These are phyloP conservation scores for Pachydiplax longipennis DNA, from an alignment of 2,888 invertebrate species.

Conservation along the genomic window DNA sequence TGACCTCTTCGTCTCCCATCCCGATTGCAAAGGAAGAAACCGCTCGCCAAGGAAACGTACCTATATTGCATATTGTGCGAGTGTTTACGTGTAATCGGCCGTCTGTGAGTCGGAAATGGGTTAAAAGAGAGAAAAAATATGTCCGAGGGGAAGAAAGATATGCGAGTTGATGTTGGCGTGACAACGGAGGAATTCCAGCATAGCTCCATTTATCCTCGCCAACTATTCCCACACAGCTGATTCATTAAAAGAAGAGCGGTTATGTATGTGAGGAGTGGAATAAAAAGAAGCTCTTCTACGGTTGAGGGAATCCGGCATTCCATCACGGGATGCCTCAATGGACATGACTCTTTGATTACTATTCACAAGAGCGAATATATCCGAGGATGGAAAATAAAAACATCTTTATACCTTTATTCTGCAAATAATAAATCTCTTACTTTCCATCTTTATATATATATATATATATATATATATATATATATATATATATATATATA, in stretches of 20 bases:
- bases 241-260: neutral
- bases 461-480: no score
- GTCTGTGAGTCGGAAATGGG: neutral
- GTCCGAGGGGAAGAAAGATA: neutral
- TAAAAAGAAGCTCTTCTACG: neutral
- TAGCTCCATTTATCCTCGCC: conserved; percentile 1
- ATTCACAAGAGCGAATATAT: neutral
- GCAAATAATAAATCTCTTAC: neutral
- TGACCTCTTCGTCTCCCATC: neutral
- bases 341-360: neutral
- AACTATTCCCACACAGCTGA: neutral
- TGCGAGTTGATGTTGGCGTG: neutral
- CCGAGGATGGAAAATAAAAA: neutral
- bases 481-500: no score
- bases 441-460: no score
- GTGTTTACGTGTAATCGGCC: neutral
- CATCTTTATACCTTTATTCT: neutral
- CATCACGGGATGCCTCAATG: neutral
- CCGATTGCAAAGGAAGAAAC: neutral
- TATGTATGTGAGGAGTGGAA: neutral
- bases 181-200: neutral
- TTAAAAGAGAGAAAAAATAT: neutral
- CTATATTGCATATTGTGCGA: neutral
- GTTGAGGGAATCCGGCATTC: neutral
- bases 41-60: neutral